These are phyloP conservation scores for Hesperia comma DNA, from an alignment of 2,888 invertebrate species.

Conservation along the genomic window DNA sequence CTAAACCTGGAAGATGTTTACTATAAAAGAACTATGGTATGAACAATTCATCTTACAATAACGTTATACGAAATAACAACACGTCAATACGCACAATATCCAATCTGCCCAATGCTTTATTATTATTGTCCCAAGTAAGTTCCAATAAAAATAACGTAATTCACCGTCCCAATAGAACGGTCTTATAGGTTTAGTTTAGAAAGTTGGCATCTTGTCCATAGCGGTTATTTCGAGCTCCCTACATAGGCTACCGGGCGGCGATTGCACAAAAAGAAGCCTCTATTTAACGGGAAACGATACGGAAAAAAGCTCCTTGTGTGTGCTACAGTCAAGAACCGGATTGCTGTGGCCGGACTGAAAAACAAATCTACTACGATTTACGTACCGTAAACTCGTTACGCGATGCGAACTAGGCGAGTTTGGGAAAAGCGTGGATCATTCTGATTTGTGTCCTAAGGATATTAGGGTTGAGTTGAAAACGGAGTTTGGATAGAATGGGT, in stretches of 20 bases:
- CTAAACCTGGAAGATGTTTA: no score
- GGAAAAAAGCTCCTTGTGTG: constrained; percentile 74
- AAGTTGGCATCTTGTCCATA: constrained; percentile 81
- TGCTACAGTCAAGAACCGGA: constrained; percentile 70
- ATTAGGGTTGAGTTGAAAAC: constrained; percentile 60
- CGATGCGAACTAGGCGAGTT: constrained; percentile 70
- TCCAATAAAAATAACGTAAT: constrained; percentile 78
- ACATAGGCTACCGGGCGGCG: constrained; percentile 68
- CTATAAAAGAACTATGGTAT: background rate
- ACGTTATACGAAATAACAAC: constrained; percentile 53
- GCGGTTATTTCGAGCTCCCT: constrained; percentile 77
- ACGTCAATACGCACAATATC: constrained; percentile 59
- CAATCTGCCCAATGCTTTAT: constrained; percentile 73
- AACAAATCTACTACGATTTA: constrained; percentile 82
- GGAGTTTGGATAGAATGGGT: constrained; percentile 53
- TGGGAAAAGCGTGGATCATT: constrained; percentile 52
- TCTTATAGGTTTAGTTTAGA: constrained; percentile 81
- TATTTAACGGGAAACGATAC: constrained; percentile 71
- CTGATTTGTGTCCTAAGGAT: constrained; percentile 64
- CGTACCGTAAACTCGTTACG: constrained; percentile 83
- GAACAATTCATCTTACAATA: constrained; percentile 51
- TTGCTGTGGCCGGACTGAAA: constrained; percentile 72
- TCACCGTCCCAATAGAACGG: constrained; percentile 67
- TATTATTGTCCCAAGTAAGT: constrained; percentile 64
- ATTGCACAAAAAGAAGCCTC: constrained; percentile 74